Evolutionary conservation across 64 coral and sea anemone genomes (phyloP).

Genomic region (Pachyseris speciosa): DNA sequence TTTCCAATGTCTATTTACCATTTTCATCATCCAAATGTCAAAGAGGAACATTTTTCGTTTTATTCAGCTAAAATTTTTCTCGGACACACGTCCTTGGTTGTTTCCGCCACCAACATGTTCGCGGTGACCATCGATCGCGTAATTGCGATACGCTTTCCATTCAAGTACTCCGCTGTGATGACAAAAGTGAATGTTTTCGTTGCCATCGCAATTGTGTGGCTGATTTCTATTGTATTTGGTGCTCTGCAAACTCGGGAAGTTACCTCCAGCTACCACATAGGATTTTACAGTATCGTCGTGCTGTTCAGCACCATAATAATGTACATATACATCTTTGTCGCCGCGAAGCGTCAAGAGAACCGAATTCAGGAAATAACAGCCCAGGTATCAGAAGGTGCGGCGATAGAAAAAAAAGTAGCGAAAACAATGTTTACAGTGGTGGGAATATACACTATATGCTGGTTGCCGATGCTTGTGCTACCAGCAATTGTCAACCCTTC

Average conservation of each 20-base stretch:
- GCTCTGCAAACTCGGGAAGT: background rate
- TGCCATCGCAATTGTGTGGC: background rate
- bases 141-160: constrained; percentile 34
- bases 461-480: constrained; percentile 5
- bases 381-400: background rate
- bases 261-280: background rate
- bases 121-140: constrained; percentile 27
- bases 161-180: constrained; percentile 1
- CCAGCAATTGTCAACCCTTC: background rate
- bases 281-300: background rate
- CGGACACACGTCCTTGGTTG: constrained; percentile 16
- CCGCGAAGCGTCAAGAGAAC: constrained; percentile 15
- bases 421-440: constrained; percentile 44
- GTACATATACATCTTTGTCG: constrained; percentile 32
- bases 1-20: background rate
- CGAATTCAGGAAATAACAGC: background rate
- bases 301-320: background rate
- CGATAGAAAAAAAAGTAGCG: constrained; percentile 6
- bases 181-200: background rate
- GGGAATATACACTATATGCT: background rate
- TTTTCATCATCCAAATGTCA: background rate
- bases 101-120: constrained; percentile 34
- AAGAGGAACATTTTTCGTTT: background rate
- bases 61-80: background rate
- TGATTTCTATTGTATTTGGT: background rate